phyloP scores from a whole-genome alignment of 2,888 invertebrate genomes.

The Caenorhabditis virilis region DNA sequence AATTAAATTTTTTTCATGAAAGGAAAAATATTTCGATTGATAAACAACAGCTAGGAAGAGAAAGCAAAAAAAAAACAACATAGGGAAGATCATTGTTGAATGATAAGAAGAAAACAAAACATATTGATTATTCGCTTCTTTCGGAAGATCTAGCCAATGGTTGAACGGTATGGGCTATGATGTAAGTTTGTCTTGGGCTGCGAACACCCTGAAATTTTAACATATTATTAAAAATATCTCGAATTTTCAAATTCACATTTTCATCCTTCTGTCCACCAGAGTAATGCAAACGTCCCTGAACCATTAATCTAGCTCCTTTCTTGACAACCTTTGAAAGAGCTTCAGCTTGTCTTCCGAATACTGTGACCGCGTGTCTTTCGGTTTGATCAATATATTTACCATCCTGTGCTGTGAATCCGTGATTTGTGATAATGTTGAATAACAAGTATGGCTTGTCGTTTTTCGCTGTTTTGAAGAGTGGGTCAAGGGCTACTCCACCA shows the following conservation, averaged over 20 bases:
- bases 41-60: too few species aligned
- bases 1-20: too few species aligned
- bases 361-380: conserved; percentile 51
- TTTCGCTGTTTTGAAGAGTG: conserved; percentile 40
- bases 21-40: too few species aligned
- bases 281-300: conserved; percentile 58
- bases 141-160: background rate
- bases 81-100: background rate
- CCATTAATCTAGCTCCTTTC: conserved; percentile 54
- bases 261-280: conserved; percentile 49
- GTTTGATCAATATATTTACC: conserved; percentile 29
- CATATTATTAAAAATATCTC: conserved; percentile 4
- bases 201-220: conserved; percentile 43
- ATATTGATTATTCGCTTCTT: background rate
- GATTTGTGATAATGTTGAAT: conserved; percentile 60
- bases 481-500: conserved; percentile 57
- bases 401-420: conserved; percentile 17
- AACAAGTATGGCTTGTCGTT: conserved; percentile 50
- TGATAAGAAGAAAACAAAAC: background rate
- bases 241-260: background rate
- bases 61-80: too few species aligned
- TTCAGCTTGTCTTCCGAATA: conserved; percentile 52
- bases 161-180: conserved; percentile 48
- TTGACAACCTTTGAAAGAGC: conserved; percentile 32
- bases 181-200: conserved; percentile 47